Base-by-base conservation (phyloP, 92 coral and sea anemone species). In the Zoanthus solanderi region DNA sequence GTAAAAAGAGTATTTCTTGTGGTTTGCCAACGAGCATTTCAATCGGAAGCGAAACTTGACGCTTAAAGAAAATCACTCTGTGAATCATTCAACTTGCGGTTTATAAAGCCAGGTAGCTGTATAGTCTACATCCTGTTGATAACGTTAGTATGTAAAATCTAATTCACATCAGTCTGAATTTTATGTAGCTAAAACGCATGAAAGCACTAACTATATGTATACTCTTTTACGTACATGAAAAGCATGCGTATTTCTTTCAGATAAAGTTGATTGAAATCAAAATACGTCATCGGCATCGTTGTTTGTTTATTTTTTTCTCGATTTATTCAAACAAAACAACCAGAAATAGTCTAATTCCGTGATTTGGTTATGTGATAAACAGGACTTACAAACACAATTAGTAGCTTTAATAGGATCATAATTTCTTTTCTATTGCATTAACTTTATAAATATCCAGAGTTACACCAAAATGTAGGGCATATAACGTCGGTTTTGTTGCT, bases 1-100 rank as follows among this genome's bases (percentile, higher is more conserved):
- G 8, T 28, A 23, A 48, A 45, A 9, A 63, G 10, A 23, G 42
- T 44, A 15, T 6, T 10, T 16, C 23, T 80, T 61, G 85, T 17
- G 85, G 85, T 80, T 66, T 78, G 60, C 56, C 60, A 80, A 80
- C 53, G 73, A 65, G 85, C 29, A 45, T 80, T 81, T 66, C 84
- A 79, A 46, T 81, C 75, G 85, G 85, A 81, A 81, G 75, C 57
- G 46, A 58, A 37, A 50, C 12, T 50, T 78, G 75, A 67, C 85
- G 75, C 50, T 65, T 52, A n/a, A 50, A 44, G 85, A 81, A 66
- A 42, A 45, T 6, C 85, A 81, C 28, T 47, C 30, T 48, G 71
- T 9, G 60, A 14, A 67, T 6, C 63, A 58, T 65, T 69, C 71
- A 18, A 7, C 18, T 37, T 69, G 75, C 34, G 75, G 85, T 28